These are phyloP conservation scores for Arremon brunneinucha DNA, from an alignment of 2,797 vertebrate genomes.

Conservation along the genomic window DNA sequence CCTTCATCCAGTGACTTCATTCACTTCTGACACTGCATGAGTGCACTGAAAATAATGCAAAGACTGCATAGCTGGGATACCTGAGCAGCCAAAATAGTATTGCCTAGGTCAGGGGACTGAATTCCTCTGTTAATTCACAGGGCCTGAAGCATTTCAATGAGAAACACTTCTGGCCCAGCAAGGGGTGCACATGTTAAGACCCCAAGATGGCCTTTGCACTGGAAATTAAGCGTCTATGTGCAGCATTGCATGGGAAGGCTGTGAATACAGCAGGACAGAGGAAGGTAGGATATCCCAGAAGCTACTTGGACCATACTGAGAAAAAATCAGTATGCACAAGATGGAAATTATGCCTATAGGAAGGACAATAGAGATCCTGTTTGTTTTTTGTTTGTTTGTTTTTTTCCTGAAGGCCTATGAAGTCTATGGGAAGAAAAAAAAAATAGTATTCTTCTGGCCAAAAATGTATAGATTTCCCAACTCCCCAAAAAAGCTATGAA, in stretches of 20 bases:
- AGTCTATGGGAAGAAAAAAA: background rate
- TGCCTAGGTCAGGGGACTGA: background rate
- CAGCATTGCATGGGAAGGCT: background rate
- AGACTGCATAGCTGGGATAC: background rate
- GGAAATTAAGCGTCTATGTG: background rate
- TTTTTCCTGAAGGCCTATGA: background rate
- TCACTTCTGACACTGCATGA: constrained; percentile 15
- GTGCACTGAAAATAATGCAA: background rate
- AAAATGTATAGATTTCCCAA: background rate
- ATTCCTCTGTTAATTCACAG: background rate
- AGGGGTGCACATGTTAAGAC: background rate
- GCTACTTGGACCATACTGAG: background rate
- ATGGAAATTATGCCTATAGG: background rate
- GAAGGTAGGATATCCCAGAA: background rate
- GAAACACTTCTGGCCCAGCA: background rate
- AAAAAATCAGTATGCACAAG: background rate
- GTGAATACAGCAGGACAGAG: background rate
- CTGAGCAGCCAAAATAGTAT: background rate
- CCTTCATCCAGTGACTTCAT: background rate
- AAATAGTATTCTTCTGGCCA: background rate
- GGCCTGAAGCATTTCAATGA: background rate
- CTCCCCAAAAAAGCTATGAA: background rate
- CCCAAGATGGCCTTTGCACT: background rate
- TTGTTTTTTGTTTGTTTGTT: too few relatives aligned
- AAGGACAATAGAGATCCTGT: background rate